Percentiles rank a stretch among this genome's conserved stretches.
Evolutionary conservation across 2,797 vertebrate genomes (phyloP).

Genomic region (Vespertilio murinus): DNA sequence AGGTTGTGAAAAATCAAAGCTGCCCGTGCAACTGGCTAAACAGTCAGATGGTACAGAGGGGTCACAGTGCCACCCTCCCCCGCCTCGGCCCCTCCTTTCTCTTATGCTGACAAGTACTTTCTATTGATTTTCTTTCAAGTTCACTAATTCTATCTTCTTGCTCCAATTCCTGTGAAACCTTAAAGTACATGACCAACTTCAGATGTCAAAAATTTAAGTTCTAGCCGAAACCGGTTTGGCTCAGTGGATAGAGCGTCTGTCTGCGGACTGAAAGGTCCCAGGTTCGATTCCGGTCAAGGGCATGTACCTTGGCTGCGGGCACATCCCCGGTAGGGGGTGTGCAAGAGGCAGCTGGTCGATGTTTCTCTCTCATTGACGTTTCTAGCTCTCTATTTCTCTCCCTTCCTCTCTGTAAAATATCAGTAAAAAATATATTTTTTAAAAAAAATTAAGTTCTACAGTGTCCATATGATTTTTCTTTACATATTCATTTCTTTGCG

Average conservation of each 20-base stretch:
- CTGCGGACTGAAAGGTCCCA: too few species aligned
- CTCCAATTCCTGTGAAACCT: neutral
- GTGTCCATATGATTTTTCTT: neutral
- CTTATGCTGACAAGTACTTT: neutral
- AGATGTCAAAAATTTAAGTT: neutral
- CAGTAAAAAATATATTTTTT: too few species aligned
- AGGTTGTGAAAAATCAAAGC: neutral
- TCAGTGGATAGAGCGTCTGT: too few species aligned
- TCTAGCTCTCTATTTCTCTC: too few species aligned
- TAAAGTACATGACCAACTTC: neutral
- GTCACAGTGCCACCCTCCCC: neutral
- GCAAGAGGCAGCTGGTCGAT: too few species aligned
- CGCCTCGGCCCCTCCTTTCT: neutral
- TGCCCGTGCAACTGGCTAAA: neutral
- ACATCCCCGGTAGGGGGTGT: too few species aligned
- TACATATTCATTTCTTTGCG: neutral
- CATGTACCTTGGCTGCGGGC: too few species aligned
- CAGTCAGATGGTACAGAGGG: neutral
- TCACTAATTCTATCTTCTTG: neutral
- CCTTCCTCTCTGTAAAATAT: too few species aligned
- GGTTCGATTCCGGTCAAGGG: too few species aligned
- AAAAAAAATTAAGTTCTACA: neutral
- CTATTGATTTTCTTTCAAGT: neutral
- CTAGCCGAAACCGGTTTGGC: too few species aligned
- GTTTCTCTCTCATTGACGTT: too few species aligned